A percentile compares a stretch with the other conserved stretches of the same genome.
These are phyloP conservation scores for Vulpes ferrilata DNA, from an alignment of 2,113 vertebrate genomes.

Conservation along the genomic window DNA sequence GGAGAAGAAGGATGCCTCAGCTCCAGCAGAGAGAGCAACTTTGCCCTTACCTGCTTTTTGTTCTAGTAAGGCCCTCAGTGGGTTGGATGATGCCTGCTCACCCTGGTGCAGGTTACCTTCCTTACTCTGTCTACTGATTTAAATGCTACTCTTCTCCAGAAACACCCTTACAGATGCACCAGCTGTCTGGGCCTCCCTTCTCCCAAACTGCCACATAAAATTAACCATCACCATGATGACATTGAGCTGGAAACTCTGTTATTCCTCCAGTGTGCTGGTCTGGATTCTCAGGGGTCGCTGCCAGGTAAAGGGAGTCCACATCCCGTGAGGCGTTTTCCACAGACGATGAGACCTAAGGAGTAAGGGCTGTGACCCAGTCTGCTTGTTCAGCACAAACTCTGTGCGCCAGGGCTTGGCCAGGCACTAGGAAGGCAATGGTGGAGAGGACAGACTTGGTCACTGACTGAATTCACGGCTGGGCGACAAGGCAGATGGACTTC, in stretches of 20 bases:
- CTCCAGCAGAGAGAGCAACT: background rate
- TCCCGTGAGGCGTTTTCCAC: background rate
- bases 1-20: background rate
- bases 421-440: background rate
- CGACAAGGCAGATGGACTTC: background rate
- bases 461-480: background rate
- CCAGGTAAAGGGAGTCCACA: background rate
- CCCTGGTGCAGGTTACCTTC: background rate
- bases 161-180: background rate
- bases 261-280: background rate
- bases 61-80: background rate
- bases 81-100: background rate
- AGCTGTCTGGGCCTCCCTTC: background rate
- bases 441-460: background rate
- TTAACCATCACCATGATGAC: background rate
- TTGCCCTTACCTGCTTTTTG: background rate
- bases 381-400: background rate
- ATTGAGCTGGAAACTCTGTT: background rate
- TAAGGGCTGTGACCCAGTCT: background rate
- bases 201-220: background rate
- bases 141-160: constrained; percentile 24
- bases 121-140: background rate
- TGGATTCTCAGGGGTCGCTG: background rate
- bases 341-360: background rate
- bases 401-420: background rate